A percentile compares a stretch with the other conserved stretches of the same genome.
Evolutionary conservation across 2,113 vertebrate species (phyloP).

Genomic region (Scopus umbretta): DNA sequence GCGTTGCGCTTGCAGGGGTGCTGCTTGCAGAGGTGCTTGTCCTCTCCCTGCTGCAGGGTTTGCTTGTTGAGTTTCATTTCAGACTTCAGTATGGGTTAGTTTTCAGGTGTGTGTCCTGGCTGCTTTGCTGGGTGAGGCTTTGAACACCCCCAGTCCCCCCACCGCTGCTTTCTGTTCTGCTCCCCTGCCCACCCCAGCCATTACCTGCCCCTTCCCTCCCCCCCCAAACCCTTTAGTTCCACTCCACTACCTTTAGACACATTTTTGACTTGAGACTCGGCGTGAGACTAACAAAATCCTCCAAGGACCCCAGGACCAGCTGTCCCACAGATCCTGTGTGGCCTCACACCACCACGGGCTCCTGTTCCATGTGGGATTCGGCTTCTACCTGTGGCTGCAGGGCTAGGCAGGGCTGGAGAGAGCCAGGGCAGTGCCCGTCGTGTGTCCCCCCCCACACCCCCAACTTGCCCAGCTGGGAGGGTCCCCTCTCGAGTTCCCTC

Average conservation of each 20-base stretch:
- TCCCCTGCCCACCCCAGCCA: background rate
- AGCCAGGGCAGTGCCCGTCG: background rate
- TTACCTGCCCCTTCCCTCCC: background rate
- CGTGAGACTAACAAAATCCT: background rate
- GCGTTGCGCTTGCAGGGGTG: too few species aligned
- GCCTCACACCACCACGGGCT: background rate
- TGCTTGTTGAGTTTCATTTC: background rate
- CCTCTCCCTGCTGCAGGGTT: background rate
- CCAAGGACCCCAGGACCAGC: background rate
- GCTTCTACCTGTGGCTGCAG: background rate
- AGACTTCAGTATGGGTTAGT: background rate
- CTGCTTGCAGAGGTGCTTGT: background rate
- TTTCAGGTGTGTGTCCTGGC: background rate
- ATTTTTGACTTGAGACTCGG: background rate
- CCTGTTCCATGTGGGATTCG: background rate
- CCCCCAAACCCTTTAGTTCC: background rate
- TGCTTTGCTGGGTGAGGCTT: background rate
- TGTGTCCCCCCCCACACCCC: accelerated
- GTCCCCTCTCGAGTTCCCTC: background rate
- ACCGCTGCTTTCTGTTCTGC: background rate
- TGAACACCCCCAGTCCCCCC: background rate
- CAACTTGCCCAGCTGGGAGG: background rate
- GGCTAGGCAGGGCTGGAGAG: background rate
- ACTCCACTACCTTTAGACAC: background rate
- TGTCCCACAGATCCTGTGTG: background rate